Percentiles rank a stretch among this genome's conserved stretches.
phyloP scores from a whole-genome alignment of 2,888 invertebrate genomes.

The Teinopalpus imperialis region DNA sequence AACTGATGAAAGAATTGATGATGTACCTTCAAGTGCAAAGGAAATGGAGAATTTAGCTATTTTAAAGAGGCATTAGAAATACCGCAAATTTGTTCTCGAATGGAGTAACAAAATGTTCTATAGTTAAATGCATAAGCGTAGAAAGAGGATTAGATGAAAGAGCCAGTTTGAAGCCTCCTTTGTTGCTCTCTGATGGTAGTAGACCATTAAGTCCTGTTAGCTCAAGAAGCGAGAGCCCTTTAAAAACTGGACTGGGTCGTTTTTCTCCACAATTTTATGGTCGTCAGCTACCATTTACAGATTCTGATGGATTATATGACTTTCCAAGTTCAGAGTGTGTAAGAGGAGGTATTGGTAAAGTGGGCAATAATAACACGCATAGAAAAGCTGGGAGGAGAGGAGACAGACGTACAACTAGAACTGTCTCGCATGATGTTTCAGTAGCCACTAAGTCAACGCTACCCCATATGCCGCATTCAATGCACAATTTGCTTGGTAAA shows the following conservation, averaged over 20 bases:
- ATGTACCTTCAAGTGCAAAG: slow-evolving; percentile 86
- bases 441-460: slow-evolving; percentile 78
- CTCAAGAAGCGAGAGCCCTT: slow-evolving; percentile 89
- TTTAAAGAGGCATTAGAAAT: slow-evolving; percentile 71
- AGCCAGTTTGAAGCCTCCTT: slow-evolving; percentile 64
- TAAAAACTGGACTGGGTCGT: slow-evolving; percentile 85
- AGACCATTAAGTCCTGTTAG: slow-evolving; percentile 87
- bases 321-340: slow-evolving; percentile 89
- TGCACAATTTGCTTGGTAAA: slow-evolving; percentile 83
- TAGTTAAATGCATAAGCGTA: slow-evolving; percentile 81
- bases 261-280: slow-evolving; percentile 89
- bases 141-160: slow-evolving; percentile 78
- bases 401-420: slow-evolving; percentile 82
- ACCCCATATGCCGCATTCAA: slow-evolving; percentile 75
- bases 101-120: slow-evolving; percentile 75
- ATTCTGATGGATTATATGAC: slow-evolving; percentile 90
- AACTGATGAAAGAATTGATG: slow-evolving; percentile 88
- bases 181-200: slow-evolving; percentile 82
- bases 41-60: slow-evolving; percentile 76
- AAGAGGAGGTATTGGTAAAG: slow-evolving; percentile 77
- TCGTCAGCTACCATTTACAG: slow-evolving; percentile 86
- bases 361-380: slow-evolving; percentile 71
- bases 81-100: slow-evolving; percentile 70
- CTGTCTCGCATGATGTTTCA: slow-evolving; percentile 61
- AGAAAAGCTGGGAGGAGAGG: slow-evolving; percentile 84